These are phyloP conservation scores for Ptychoptera albimana DNA, from an alignment of 2,888 invertebrate genomes.

Conservation along the genomic window DNA sequence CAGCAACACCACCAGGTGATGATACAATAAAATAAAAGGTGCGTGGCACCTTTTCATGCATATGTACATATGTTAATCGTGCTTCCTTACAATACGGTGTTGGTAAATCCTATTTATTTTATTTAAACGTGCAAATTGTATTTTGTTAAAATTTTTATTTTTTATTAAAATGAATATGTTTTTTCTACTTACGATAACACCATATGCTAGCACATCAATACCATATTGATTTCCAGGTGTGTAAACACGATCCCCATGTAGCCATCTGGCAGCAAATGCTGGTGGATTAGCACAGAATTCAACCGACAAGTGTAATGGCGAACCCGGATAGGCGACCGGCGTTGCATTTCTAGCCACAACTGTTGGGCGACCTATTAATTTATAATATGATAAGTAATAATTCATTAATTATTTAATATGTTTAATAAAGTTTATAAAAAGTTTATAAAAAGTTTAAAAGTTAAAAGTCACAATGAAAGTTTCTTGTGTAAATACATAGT, in stretches of 20 bases:
- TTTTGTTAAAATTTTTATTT: too few species aligned
- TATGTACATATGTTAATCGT: slow-evolving; percentile 30
- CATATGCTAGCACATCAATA: slow-evolving; percentile 28
- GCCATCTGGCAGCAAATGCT: slow-evolving; percentile 30
- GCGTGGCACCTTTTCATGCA: slow-evolving; percentile 30
- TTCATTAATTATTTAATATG: slow-evolving; percentile 8
- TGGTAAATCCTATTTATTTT: slow-evolving; percentile 23
- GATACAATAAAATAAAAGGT: slow-evolving; percentile 31
- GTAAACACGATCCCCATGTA: slow-evolving; percentile 31
- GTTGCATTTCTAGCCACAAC: slow-evolving; percentile 47
- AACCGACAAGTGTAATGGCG: slow-evolving; percentile 47
- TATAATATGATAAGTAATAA: too few species aligned
- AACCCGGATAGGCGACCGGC: slow-evolving; percentile 51
- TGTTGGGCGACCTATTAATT: slow-evolving; percentile 45
- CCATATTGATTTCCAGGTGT: slow-evolving; percentile 32
- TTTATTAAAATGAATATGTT: too few species aligned
- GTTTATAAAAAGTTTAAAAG: neutral
- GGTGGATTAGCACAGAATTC: slow-evolving; percentile 66
- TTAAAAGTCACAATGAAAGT: neutral
- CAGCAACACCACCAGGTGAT: slow-evolving; percentile 29
- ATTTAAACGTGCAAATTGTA: neutral
- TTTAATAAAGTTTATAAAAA: neutral
- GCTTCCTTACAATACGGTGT: slow-evolving; percentile 32
- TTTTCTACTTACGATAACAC: slow-evolving; percentile 30
- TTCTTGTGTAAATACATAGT: neutral